Evolutionary conservation across 2,888 invertebrate species (phyloP).

Genomic region (Actias luna): DNA sequence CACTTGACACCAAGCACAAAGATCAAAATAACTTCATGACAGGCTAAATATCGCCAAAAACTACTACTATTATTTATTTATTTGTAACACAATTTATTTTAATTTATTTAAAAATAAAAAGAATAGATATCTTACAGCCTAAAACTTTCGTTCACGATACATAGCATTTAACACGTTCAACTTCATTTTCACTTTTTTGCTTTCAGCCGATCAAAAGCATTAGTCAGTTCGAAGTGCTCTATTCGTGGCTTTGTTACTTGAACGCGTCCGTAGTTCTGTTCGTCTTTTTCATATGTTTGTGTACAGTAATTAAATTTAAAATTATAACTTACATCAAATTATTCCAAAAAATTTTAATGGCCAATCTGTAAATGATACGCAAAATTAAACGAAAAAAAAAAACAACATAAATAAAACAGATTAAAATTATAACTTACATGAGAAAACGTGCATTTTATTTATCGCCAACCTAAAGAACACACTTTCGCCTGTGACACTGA

Average conservation of each 20-base stretch:
- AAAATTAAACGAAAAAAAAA: too few species aligned
- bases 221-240: conserved; percentile 34
- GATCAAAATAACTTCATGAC: too few species aligned
- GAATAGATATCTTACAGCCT: not conserved
- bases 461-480: not conserved
- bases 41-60: too few species aligned
- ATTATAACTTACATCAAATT: conserved; percentile 38
- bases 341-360: too few species aligned
- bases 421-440: conserved; percentile 34
- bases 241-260: conserved; percentile 39
- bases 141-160: conserved; percentile 2
- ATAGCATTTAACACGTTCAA: conserved; percentile 25
- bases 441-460: conserved; percentile 32
- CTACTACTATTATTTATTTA: too few species aligned
- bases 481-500: conserved; percentile 7
- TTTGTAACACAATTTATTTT: too few species aligned
- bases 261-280: conserved; percentile 23
- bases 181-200: conserved; percentile 27
- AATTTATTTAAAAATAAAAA: too few species aligned
- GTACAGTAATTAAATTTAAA: conserved; percentile 5
- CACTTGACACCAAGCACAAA: too few species aligned
- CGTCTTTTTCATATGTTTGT: conserved; percentile 13
- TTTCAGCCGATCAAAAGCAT: conserved; percentile 39
- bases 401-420: not conserved
- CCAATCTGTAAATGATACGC: too few species aligned